phyloP scores from a whole-genome alignment of 1,140 invertebrate species.

The Brachionus manjavacas region DNA sequence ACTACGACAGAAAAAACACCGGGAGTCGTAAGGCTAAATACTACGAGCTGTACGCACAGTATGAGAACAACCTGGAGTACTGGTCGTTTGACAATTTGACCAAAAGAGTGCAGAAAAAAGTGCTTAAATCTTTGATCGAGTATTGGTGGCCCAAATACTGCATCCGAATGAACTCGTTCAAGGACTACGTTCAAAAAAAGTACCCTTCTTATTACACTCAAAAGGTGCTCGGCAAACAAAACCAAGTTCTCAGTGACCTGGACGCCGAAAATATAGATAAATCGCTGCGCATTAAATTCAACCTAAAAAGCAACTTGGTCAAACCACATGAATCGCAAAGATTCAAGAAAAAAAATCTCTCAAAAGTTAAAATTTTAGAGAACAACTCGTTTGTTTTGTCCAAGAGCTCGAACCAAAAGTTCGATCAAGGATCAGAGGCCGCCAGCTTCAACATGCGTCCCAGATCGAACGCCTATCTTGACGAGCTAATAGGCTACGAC shows the following conservation, averaged over 20 bases:
- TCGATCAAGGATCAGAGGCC: not conserved
- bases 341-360: not conserved
- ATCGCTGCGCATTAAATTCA: not conserved
- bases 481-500: conserved; percentile 20
- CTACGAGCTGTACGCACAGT: conserved; percentile 26
- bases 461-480: not conserved
- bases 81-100: conserved; percentile 29
- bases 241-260: not conserved
- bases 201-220: conserved; percentile 19
- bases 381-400: not conserved
- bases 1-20: conserved; percentile 4
- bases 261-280: conserved; percentile 38
- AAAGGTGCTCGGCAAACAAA: not conserved
- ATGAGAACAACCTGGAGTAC: conserved; percentile 24
- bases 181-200: conserved; percentile 22
- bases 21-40: conserved; percentile 1
- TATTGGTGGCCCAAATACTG: conserved; percentile 42
- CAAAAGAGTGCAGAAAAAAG: not conserved
- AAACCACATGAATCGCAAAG: not conserved
- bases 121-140: not conserved
- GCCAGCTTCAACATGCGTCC: not conserved
- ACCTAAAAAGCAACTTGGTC: not conserved
- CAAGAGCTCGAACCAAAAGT: not conserved
- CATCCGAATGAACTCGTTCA: conserved; percentile 17
- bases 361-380: conserved; percentile 22